Evolutionary conservation across 2,888 invertebrate genomes (phyloP).

Genomic region (Drosophila mimetica): DNA sequence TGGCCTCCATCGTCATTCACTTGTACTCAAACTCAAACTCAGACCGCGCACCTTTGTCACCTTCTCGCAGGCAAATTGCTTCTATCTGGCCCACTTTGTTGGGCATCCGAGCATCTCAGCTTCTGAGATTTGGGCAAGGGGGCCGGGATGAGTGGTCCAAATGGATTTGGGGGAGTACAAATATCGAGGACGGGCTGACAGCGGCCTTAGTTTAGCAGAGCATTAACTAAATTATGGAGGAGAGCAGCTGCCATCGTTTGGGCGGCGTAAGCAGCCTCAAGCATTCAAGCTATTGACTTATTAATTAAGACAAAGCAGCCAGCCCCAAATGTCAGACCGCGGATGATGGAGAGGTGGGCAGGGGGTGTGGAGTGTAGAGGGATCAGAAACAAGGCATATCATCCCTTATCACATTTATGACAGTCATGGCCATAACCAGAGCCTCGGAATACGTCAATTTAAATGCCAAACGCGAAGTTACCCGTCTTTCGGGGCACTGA

Average conservation of each 20-base stretch:
- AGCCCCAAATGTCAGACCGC: conserved; percentile 23
- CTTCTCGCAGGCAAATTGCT: conserved; percentile 44
- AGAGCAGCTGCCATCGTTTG: conserved; percentile 30
- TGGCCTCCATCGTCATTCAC: conserved; percentile 37
- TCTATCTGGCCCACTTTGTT: conserved; percentile 46
- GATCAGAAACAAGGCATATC: conserved; percentile 20
- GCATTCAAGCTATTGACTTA: conserved; percentile 69
- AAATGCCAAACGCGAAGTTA: conserved; percentile 62
- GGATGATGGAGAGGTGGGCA: neutral
- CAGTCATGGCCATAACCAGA: conserved; percentile 49
- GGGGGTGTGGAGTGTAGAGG: neutral
- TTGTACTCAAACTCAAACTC: conserved; percentile 16
- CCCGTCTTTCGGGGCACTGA: conserved; percentile 8
- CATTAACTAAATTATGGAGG: conserved; percentile 47
- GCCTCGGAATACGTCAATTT: conserved; percentile 62
- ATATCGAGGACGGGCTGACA: conserved; percentile 8
- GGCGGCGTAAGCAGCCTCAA: conserved; percentile 44
- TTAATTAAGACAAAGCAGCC: conserved; percentile 68
- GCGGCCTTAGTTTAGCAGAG: conserved; percentile 31
- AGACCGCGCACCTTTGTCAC: conserved; percentile 36
- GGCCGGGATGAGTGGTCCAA: neutral
- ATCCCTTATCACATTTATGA: conserved; percentile 76
- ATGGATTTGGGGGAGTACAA: neutral
- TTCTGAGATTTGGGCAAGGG: conserved; percentile 21
- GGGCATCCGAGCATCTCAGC: conserved; percentile 15